Conservation (phyloP, 2,113 vertebrate genomes). For the Phoenicopterus ruber region DNA sequence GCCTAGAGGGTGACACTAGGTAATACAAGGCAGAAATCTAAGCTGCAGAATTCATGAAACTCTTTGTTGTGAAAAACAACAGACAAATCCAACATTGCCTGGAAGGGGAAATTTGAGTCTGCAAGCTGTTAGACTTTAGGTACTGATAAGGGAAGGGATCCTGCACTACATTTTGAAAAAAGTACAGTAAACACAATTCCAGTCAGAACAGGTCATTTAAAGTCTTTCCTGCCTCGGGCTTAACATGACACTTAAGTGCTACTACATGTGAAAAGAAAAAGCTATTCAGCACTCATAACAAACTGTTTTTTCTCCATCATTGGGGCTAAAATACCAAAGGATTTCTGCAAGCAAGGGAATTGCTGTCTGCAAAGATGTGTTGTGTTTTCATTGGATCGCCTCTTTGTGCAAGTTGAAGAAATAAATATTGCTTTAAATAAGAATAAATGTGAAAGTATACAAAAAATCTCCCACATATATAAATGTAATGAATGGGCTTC, state of each 20-base stretch:
- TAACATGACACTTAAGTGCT: constrained; percentile 88
- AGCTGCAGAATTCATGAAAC: constrained; percentile 81
- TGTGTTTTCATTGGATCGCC: constrained; percentile 74
- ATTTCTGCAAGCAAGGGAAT: constrained; percentile 57
- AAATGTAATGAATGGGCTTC: constrained; percentile 46
- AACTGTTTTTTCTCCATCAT: constrained; percentile 75
- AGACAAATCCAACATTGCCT: constrained; percentile 83
- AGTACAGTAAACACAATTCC: constrained; percentile 87
- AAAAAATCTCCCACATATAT: neutral
- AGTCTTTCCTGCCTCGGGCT: constrained; percentile 82
- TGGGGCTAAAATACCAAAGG: constrained; percentile 75
- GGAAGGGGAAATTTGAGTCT: constrained; percentile 89
- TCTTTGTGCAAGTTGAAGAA: constrained; percentile 54
- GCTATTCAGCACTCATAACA: constrained; percentile 76
- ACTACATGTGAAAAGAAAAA: constrained; percentile 81
- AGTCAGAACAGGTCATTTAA: constrained; percentile 81
- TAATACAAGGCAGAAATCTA: constrained; percentile 83
- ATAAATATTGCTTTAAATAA: constrained; percentile 75
- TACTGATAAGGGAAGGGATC: constrained; percentile 85
- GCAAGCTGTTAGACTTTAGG: constrained; percentile 87
- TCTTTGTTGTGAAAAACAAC: constrained; percentile 84
- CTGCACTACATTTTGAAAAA: constrained; percentile 75
- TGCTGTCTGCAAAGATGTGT: neutral
- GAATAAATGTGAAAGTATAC: constrained; percentile 67
- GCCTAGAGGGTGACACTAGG: constrained; percentile 76